Percentiles rank a stretch among this genome's conserved stretches.
phyloP scores from a whole-genome alignment of 2,113 vertebrate species.

The Bostrychus sinensis region DNA sequence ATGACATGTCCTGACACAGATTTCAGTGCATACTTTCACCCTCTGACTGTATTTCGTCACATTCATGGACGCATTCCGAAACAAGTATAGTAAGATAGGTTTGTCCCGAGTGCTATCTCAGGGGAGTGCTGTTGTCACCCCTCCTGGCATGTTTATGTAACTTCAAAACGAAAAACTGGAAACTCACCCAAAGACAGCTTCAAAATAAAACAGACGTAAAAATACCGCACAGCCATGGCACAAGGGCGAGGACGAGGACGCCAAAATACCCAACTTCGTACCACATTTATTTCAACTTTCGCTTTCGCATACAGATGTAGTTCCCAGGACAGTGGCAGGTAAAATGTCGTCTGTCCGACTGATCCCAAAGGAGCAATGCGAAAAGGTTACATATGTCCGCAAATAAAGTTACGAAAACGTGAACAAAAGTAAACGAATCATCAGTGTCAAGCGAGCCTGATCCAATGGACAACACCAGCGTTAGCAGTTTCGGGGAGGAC shows the following conservation, averaged over 20 bases:
- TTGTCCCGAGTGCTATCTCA: background rate
- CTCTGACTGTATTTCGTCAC: too few species aligned
- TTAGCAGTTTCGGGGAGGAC: too few species aligned
- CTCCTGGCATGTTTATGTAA: background rate
- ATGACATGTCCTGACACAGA: too few species aligned
- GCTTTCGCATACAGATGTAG: background rate
- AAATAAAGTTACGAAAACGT: background rate
- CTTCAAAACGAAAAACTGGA: background rate
- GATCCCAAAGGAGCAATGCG: background rate
- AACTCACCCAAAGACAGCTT: slow-evolving; percentile 8
- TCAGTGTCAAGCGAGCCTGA: background rate
- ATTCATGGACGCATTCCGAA: too few species aligned
- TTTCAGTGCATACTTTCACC: too few species aligned
- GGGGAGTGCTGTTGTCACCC: background rate
- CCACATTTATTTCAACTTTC: background rate
- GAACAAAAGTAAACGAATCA: background rate
- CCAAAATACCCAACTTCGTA: background rate
- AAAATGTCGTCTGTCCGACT: background rate
- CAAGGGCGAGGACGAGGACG: background rate
- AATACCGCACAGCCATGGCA: background rate
- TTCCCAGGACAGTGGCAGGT: background rate
- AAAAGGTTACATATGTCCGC: background rate
- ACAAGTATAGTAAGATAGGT: background rate
- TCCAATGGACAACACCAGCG: background rate
- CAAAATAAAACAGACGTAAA: background rate